phyloP scores from a whole-genome alignment of 2,113 vertebrate species.

The Actenoides hombroni region DNA sequence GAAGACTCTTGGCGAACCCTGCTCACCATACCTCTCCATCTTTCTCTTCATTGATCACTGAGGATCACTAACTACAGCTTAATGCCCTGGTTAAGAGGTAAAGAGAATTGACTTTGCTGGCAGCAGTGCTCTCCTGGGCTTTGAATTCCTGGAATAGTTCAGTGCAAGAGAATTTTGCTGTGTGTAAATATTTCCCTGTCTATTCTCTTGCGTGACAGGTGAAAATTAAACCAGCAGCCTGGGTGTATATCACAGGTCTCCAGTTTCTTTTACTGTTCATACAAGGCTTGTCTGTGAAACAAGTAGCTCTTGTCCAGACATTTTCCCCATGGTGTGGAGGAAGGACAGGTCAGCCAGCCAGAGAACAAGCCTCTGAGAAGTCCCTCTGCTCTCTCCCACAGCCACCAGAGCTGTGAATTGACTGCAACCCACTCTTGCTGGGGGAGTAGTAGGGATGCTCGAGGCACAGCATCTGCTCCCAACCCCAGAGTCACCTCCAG shows the following conservation, averaged over 20 bases:
- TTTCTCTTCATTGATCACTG: not conserved
- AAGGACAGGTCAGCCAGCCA: not conserved
- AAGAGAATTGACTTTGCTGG: not conserved
- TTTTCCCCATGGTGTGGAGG: fast-evolving
- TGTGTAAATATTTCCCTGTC: not conserved
- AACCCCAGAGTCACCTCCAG: not conserved
- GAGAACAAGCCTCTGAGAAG: not conserved
- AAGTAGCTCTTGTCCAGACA: not conserved
- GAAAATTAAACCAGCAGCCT: not conserved
- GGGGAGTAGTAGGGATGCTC: not conserved
- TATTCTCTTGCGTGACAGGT: not conserved
- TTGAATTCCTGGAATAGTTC: not conserved
- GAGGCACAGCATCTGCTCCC: not conserved
- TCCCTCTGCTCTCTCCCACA: not conserved
- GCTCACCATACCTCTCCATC: not conserved
- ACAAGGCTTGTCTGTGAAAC: not conserved
- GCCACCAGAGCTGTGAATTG: fast-evolving
- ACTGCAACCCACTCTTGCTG: not conserved
- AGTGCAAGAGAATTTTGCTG: not conserved
- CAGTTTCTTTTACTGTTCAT: not conserved
- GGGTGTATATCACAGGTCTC: not conserved
- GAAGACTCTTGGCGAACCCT: not conserved
- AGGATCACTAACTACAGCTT: not conserved
- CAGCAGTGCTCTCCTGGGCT: not conserved
- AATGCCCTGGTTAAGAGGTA: not conserved